Percentiles rank a stretch among this genome's conserved stretches.
Conservation (phyloP, 2,113 vertebrate species). For the Caretta caretta region DNA sequence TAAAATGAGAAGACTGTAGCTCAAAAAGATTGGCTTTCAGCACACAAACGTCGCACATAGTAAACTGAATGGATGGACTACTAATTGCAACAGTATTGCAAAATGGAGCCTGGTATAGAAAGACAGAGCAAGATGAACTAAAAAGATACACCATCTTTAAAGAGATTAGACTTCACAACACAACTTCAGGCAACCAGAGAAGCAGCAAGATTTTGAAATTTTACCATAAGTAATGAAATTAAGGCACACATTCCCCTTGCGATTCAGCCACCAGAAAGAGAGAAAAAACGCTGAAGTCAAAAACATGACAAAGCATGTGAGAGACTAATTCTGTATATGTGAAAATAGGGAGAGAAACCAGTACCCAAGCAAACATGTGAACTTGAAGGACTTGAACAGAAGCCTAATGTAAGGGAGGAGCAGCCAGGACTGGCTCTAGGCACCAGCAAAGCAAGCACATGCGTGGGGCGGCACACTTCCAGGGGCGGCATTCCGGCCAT, state of each 20-base stretch:
- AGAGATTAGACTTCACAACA: background rate
- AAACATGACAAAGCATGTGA: background rate
- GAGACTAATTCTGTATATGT: background rate
- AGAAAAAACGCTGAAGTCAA: background rate
- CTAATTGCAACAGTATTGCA: background rate
- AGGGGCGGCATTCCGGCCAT: too few relatives aligned
- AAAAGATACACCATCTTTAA: background rate
- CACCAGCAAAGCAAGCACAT: too few relatives aligned
- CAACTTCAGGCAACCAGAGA: background rate
- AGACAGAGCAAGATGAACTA: background rate
- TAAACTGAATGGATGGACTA: background rate
- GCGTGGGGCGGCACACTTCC: too few relatives aligned
- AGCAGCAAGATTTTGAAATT: background rate
- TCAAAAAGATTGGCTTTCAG: background rate
- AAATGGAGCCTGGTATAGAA: fast-evolving
- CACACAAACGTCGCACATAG: fast-evolving
- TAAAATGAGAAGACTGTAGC: background rate
- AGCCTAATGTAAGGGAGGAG: background rate
- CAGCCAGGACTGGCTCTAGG: too few relatives aligned
- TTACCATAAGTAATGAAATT: background rate
- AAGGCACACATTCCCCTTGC: background rate
- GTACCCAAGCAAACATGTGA: background rate
- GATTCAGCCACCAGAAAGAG: background rate
- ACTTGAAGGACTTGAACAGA: background rate
- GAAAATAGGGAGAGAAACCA: background rate